These are phyloP conservation scores for Physella acuta DNA, from an alignment of 1,140 invertebrate species.

Conservation along the genomic window DNA sequence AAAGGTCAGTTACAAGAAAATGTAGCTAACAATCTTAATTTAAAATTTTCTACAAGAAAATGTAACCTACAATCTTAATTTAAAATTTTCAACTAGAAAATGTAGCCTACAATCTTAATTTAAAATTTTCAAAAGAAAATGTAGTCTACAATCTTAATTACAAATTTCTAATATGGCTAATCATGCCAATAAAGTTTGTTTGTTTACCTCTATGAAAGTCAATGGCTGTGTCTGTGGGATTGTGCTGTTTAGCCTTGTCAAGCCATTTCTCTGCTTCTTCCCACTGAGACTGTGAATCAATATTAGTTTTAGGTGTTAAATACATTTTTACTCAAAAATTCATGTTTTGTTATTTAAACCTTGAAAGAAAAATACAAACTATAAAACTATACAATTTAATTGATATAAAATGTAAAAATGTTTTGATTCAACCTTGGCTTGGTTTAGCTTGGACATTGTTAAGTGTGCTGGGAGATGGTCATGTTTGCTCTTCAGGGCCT, in stretches of 20 bases:
- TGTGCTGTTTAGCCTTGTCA: conserved; percentile 77
- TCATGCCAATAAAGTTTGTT: too few relatives aligned
- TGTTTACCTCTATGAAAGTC: conserved; percentile 85
- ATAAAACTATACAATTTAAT: neutral
- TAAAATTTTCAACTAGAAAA: too few relatives aligned
- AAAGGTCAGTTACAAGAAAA: too few relatives aligned
- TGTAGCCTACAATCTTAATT: too few relatives aligned
- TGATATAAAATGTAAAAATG: neutral
- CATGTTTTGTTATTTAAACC: neutral
- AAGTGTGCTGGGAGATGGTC: conserved; percentile 86
- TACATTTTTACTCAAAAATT: neutral
- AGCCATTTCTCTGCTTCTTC: conserved; percentile 88
- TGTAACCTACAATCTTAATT: too few relatives aligned
- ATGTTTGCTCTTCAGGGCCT: conserved; percentile 77
- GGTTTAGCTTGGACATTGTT: conserved; percentile 85
- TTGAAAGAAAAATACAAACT: neutral
- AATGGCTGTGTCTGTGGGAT: conserved; percentile 79
- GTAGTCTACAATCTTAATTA: too few relatives aligned
- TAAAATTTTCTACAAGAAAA: too few relatives aligned
- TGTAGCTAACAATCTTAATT: too few relatives aligned
- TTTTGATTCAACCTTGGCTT: conserved; percentile 73
- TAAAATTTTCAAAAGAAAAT: too few relatives aligned
- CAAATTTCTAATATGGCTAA: too few relatives aligned
- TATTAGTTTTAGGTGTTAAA: neutral
- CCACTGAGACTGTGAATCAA: conserved; percentile 68